Conservation (phyloP, 2,888 invertebrate species). For the Iselma pallidipennis region DNA sequence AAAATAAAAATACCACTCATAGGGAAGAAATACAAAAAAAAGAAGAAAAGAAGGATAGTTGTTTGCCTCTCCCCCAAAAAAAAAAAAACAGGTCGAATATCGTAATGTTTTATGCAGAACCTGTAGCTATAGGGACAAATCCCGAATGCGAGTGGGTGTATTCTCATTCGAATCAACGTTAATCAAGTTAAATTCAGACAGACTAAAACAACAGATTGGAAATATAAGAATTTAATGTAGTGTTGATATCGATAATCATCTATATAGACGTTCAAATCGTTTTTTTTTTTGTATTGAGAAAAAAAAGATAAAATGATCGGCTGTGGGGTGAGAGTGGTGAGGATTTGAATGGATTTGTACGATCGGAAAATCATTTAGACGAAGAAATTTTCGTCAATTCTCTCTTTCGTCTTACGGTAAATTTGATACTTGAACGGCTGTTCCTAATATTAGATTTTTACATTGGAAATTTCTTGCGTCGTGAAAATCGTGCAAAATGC, state of each 20-base stretch:
- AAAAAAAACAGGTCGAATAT: not conserved
- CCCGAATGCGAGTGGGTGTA: not conserved
- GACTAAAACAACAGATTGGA: not conserved
- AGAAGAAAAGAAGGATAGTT: not conserved
- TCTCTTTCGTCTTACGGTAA: not conserved
- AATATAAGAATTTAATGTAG: not conserved
- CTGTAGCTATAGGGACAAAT: not conserved
- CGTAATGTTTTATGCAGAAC: not conserved
- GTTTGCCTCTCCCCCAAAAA: not conserved
- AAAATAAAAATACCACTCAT: not conserved
- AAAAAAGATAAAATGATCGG: no score
- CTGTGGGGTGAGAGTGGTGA: no score
- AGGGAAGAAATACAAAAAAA: no score
- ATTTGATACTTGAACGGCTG: not conserved
- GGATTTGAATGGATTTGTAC: not conserved
- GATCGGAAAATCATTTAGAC: not conserved
- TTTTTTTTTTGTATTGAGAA: no score
- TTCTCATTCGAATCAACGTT: not conserved
- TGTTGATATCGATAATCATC: not conserved
- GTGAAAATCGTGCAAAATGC: not conserved
- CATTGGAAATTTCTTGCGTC: not conserved
- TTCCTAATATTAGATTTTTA: not conserved
- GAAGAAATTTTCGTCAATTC: not conserved
- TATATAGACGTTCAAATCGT: not conserved
- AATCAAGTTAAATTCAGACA: no score